Base-by-base conservation (phyloP, 1,140 invertebrate species). In the Oscheius sp. region DNA sequence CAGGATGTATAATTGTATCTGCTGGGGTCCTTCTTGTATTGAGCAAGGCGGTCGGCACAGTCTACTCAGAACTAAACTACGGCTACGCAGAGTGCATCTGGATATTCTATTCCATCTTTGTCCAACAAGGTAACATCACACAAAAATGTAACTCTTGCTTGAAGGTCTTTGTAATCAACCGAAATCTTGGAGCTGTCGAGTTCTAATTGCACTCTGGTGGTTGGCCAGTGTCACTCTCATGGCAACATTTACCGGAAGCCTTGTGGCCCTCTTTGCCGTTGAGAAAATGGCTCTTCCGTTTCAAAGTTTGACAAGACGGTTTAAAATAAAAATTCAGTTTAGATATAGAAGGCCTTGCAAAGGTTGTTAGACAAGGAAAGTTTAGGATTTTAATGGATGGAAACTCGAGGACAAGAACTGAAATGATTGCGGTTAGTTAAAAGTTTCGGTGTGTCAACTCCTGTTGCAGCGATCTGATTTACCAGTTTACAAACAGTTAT, bases 211-310 rank as follows among this genome's bases (percentile, higher is more conserved):
- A 18, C 29, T 77, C 18, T 77, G 76, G 76, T 77, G 76, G 76
- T 28, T 77, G 64, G 76, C 76, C 20, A 72, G 67, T 20, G 55
- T 77, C 38, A 77, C 76, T 52, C 65, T 77, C 26, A 71, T 78
- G 26, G 76, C 76, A 36, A 77, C 76, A 26, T 77, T 77, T 61
- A 77, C 76, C 18, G 76, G 76, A 52, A 77, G 74, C 38, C 65
- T 77, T 31, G 76, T 77, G n/a, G 76, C 76, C 13, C 49, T 77
- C 3, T 77, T 77, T 38, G 76, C 76, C 20, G 76, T 77, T 15
- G 76, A 77, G 55, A 77, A 72, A 58, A 73, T 36, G 34, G 65
- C 45, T 63, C 26, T 76, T 3, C 74, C 76, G 10, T 77, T 77
- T 55, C 45, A 70, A 66, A 63, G 76, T 77, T 62, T 35, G 2